These are phyloP conservation scores for Drosophila grimshawi DNA, from an alignment of 1,140 invertebrate genomes.

Conservation along the genomic window DNA sequence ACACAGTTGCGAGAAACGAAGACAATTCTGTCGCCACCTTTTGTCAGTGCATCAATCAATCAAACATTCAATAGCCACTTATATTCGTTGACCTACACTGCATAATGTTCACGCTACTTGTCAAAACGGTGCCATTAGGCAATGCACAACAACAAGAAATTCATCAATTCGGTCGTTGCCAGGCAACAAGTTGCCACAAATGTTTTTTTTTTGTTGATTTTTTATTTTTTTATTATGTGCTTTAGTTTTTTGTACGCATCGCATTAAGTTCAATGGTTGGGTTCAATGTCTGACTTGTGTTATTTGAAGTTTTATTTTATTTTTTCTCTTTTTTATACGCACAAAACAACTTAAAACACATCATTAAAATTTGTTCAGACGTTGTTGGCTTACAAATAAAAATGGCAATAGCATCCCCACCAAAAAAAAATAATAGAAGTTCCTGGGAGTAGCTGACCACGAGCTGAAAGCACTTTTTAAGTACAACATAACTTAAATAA, in stretches of 20 bases:
- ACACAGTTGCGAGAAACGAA: conserved; percentile 4
- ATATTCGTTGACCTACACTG: conserved; percentile 27
- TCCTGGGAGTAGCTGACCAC: background rate
- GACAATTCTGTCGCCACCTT: conserved; percentile 19
- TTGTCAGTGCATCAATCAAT: conserved; percentile 36
- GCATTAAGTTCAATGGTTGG: conserved; percentile 58
- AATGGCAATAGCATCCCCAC: background rate
- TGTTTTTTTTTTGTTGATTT: conserved; percentile 38
- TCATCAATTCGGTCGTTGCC: conserved; percentile 10
- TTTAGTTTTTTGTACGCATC: conserved; percentile 23
- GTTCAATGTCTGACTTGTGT: conserved; percentile 55
- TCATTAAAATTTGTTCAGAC: conserved; percentile 27
- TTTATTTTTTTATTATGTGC: conserved; percentile 5
- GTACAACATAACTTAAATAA: no score
- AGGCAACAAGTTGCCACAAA: conserved; percentile 73
- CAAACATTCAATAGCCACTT: conserved; percentile 31
- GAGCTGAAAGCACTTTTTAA: no score
- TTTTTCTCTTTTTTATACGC: background rate
- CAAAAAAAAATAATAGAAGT: background rate
- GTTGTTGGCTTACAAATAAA: conserved; percentile 14
- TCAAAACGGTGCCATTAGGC: conserved; percentile 53
- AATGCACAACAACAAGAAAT: conserved; percentile 29
- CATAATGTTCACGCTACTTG: conserved; percentile 21
- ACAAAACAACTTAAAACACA: conserved; percentile 17
- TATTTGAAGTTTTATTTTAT: conserved; percentile 13